phyloP scores from a whole-genome alignment of 1,140 invertebrate genomes.

The Odontomachus brunneus region DNA sequence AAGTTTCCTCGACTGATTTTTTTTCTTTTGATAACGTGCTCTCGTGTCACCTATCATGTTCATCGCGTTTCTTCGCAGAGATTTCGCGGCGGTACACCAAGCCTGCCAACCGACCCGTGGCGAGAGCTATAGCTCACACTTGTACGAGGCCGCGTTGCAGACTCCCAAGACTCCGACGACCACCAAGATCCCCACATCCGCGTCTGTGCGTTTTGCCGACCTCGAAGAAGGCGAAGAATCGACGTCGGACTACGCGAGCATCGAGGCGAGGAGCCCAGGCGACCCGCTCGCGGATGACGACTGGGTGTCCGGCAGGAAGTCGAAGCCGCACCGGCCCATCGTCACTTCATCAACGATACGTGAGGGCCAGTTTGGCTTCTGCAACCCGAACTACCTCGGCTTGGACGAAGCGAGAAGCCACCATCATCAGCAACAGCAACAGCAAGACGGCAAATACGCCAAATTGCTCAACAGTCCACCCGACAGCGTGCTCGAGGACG shows the following conservation, averaged over 20 bases:
- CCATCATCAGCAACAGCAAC: constrained; percentile 67
- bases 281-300: constrained; percentile 85
- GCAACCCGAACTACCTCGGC: constrained; percentile 91
- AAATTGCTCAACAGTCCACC: constrained; percentile 86
- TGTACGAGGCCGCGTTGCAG: constrained; percentile 85
- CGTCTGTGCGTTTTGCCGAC: constrained; percentile 88
- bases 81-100: constrained; percentile 84
- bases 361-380: constrained; percentile 88
- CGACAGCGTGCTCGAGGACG: constrained; percentile 86
- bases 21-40: no score
- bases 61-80: constrained; percentile 70
- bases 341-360: constrained; percentile 81
- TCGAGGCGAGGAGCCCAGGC: constrained; percentile 87
- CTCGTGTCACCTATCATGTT: neutral
- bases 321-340: constrained; percentile 71
- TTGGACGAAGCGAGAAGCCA: constrained; percentile 84
- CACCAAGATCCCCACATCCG: constrained; percentile 88
- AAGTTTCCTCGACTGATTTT: no score
- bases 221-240: constrained; percentile 88
- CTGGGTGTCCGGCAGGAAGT: constrained; percentile 83
- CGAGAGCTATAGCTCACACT: constrained; percentile 87
- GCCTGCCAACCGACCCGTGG: constrained; percentile 85
- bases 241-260: constrained; percentile 92
- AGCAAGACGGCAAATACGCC: constrained; percentile 83
- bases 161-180: constrained; percentile 87